Percentiles rank a stretch among this genome's conserved stretches.
Evolutionary conservation across 2,888 invertebrate genomes (phyloP).

Genomic region (Zhuqinia jingwanae): DNA sequence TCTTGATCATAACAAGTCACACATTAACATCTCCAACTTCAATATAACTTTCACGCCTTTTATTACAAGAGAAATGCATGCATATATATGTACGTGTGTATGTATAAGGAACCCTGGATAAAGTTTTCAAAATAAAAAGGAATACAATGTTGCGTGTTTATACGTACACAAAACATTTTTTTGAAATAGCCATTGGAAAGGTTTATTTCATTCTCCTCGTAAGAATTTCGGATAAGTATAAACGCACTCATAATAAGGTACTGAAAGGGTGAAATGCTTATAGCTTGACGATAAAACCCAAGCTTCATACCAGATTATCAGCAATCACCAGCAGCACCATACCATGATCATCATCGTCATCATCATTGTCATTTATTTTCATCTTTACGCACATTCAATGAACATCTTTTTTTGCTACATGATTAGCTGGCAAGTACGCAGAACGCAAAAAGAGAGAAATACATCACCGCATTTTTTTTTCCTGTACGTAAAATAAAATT

Average conservation of each 20-base stretch:
- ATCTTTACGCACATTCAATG: constrained; percentile 47
- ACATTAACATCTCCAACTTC: constrained; percentile 22
- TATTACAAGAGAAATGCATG: not conserved
- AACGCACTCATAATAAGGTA: not conserved
- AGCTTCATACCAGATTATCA: constrained; percentile 34
- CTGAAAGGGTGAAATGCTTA: constrained; percentile 34
- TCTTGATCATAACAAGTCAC: constrained; percentile 52
- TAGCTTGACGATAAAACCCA: constrained; percentile 48
- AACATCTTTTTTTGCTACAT: constrained; percentile 37
- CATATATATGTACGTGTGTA: too few species aligned
- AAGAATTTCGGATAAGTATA: too few species aligned
- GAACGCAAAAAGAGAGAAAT: constrained; percentile 53
- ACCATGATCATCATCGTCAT: constrained; percentile 31
- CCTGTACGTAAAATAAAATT: constrained; percentile 53
- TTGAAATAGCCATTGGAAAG: not conserved
- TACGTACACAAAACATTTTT: not conserved
- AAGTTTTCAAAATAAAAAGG: constrained; percentile 34
- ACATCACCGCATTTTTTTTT: constrained; percentile 24
- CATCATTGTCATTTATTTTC: constrained; percentile 54
- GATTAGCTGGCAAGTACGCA: constrained; percentile 46
- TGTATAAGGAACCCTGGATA: constrained; percentile 19
- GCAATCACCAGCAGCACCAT: constrained; percentile 30
- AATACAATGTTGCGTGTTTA: not conserved
- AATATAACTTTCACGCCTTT: constrained; percentile 49
- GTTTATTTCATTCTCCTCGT: not conserved